These are phyloP conservation scores for Gryon sp. DNA, from an alignment of 1,140 invertebrate species.

Conservation along the genomic window DNA sequence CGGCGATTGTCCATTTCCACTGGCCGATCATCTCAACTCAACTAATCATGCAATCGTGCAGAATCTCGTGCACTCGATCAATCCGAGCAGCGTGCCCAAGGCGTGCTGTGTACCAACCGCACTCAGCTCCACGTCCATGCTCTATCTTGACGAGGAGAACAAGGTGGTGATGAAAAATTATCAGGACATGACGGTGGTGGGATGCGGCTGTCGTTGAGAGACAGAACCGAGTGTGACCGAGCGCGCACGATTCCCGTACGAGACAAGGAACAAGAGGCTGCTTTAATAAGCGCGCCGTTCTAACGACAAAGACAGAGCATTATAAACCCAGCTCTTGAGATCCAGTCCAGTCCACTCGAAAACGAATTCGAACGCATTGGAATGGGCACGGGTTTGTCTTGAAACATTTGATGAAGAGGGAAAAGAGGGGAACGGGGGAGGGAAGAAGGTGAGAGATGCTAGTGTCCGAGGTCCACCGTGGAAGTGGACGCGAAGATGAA, in stretches of 20 bases:
- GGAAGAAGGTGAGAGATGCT: slow-evolving; percentile 26
- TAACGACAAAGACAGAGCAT: slow-evolving; percentile 23
- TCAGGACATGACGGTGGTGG: slow-evolving; percentile 96
- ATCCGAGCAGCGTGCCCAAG: slow-evolving; percentile 92
- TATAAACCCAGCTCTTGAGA: slow-evolving; percentile 30
- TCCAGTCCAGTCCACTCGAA: slow-evolving; percentile 35
- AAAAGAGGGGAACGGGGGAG: too few relatives aligned
- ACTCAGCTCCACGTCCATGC: slow-evolving; percentile 93
- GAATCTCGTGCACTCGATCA: slow-evolving; percentile 95
- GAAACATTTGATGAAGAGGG: too few relatives aligned
- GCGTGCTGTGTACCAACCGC: slow-evolving; percentile 96
- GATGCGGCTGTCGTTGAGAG: slow-evolving; percentile 94
- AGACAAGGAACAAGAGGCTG: slow-evolving; percentile 16
- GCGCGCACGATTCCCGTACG: slow-evolving; percentile 9
- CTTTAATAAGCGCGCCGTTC: slow-evolving; percentile 12
- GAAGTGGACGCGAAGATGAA: slow-evolving; percentile 24
- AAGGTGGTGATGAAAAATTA: slow-evolving; percentile 98
- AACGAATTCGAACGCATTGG: slow-evolving; percentile 51
- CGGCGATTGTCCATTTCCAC: slow-evolving; percentile 95
- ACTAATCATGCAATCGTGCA: slow-evolving; percentile 99
- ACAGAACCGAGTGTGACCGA: slow-evolving; percentile 32
- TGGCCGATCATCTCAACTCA: slow-evolving; percentile 95
- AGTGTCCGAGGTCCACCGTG: slow-evolving; percentile 27
- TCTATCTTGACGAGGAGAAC: slow-evolving; percentile 95
- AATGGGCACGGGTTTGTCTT: slow-evolving; percentile 25